These are phyloP conservation scores for Falco cherrug DNA, from an alignment of 2,797 vertebrate genomes.

Conservation along the genomic window DNA sequence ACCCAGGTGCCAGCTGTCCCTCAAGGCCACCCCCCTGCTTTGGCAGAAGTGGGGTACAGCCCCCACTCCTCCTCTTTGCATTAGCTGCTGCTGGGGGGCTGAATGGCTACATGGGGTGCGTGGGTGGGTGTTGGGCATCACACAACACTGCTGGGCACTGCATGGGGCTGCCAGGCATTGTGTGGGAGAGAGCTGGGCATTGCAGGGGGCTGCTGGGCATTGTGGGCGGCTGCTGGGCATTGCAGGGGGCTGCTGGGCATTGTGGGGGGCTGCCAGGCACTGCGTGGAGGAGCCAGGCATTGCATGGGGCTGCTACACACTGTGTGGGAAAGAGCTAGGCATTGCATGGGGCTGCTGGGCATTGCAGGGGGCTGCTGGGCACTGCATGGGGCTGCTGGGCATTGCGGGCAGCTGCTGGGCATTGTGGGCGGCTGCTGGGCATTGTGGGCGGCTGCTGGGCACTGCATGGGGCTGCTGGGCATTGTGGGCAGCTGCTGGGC, in stretches of 20 bases:
- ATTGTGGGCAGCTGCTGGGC: no score
- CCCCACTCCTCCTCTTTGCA: neutral
- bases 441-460: no score
- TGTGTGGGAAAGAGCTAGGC: no score
- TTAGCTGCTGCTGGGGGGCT: neutral
- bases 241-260: neutral
- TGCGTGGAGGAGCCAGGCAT: no score
- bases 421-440: no score
- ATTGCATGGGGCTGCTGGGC: no score
- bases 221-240: no score
- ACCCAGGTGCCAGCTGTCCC: neutral
- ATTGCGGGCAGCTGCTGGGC: neutral
- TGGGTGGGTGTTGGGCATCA: neutral
- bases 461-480: neutral
- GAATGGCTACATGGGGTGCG: accelerated
- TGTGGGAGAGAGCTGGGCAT: neutral
- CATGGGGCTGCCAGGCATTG: accelerated
- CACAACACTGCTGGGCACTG: neutral
- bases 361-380: no score
- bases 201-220: neutral
- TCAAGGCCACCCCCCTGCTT: neutral
- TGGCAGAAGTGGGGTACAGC: neutral
- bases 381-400: no score
- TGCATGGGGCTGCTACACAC: no score
- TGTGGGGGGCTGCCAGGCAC: no score